Conservation (phyloP, 2,888 invertebrate genomes). For the Scaptomyza parva region DNA sequence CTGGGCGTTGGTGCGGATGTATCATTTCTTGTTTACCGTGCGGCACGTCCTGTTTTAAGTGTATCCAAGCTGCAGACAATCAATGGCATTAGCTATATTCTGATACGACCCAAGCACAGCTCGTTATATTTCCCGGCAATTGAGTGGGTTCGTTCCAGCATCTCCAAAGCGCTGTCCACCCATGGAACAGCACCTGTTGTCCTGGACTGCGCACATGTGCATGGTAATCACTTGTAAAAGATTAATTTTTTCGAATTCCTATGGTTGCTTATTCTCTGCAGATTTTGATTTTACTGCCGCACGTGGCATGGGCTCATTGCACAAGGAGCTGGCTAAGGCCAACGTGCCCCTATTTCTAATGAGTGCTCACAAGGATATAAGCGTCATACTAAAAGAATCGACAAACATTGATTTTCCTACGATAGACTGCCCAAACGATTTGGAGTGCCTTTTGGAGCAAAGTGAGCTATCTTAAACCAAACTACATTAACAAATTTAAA, state of each 20-base stretch:
- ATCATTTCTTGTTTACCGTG: slow-evolving; percentile 91
- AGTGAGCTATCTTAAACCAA: slow-evolving; percentile 64
- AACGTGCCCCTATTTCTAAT: slow-evolving; percentile 91
- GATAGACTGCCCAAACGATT: slow-evolving; percentile 79
- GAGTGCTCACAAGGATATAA: slow-evolving; percentile 80
- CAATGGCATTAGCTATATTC: slow-evolving; percentile 89
- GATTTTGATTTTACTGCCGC: slow-evolving; percentile 95
- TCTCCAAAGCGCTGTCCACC: slow-evolving; percentile 90
- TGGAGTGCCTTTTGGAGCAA: slow-evolving; percentile 78
- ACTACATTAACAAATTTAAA: neutral
- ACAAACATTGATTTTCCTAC: slow-evolving; percentile 78
- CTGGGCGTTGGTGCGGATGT: slow-evolving; percentile 93
- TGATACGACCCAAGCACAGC: slow-evolving; percentile 92
- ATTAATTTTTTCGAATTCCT: too few species aligned
- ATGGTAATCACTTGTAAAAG: slow-evolving; percentile 85
- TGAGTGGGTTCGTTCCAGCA: slow-evolving; percentile 91
- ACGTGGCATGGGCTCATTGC: slow-evolving; percentile 91
- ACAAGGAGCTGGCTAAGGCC: slow-evolving; percentile 89
- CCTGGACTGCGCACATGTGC: slow-evolving; percentile 92
- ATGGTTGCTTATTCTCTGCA: slow-evolving; percentile 49
- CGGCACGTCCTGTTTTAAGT: slow-evolving; percentile 91
- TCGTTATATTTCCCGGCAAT: slow-evolving; percentile 92
- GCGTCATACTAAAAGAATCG: slow-evolving; percentile 82
- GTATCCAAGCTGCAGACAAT: slow-evolving; percentile 90
- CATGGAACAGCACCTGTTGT: slow-evolving; percentile 91